A percentile compares a stretch with the other conserved stretches of the same genome.
Conservation (phyloP, 2,113 vertebrate genomes). For the Tragulus kanchil region DNA sequence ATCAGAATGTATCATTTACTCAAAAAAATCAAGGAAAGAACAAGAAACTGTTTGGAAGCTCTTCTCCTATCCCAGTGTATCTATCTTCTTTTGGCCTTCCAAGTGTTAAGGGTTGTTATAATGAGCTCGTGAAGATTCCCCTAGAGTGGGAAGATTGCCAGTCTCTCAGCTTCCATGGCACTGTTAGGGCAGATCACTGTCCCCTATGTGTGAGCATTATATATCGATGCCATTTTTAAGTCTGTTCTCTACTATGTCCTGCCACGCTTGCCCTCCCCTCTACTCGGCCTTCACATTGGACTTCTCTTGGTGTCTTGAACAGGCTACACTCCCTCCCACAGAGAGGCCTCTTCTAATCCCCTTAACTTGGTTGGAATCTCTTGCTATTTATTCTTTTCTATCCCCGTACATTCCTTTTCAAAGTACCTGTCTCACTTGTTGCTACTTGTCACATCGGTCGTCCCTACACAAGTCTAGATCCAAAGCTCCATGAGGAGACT, state of each 20-base stretch:
- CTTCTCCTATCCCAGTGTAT: background rate
- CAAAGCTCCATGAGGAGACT: background rate
- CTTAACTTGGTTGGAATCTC: background rate
- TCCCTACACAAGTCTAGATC: background rate
- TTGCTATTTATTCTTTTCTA: background rate
- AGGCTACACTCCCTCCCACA: background rate
- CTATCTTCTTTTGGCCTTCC: background rate
- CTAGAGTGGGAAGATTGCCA: accelerated
- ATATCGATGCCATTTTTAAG: background rate
- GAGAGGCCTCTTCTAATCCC: background rate
- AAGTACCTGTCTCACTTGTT: background rate
- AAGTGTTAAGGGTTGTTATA: background rate
- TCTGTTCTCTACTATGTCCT: background rate
- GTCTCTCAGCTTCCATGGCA: background rate
- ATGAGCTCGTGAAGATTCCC: background rate
- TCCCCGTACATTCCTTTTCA: background rate
- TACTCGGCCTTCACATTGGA: background rate
- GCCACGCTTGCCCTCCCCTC: background rate
- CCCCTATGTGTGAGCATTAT: background rate
- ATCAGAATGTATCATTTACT: background rate
- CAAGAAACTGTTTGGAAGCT: background rate
- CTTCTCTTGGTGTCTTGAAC: background rate
- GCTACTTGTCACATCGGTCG: background rate
- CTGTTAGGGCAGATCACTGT: background rate
- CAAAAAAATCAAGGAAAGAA: conserved; percentile 1